Evolutionary conservation across 2,113 vertebrate species (phyloP), one percentile per base, ranked within the genome.

Genomic region (Lepisosteus oculatus): DNA sequence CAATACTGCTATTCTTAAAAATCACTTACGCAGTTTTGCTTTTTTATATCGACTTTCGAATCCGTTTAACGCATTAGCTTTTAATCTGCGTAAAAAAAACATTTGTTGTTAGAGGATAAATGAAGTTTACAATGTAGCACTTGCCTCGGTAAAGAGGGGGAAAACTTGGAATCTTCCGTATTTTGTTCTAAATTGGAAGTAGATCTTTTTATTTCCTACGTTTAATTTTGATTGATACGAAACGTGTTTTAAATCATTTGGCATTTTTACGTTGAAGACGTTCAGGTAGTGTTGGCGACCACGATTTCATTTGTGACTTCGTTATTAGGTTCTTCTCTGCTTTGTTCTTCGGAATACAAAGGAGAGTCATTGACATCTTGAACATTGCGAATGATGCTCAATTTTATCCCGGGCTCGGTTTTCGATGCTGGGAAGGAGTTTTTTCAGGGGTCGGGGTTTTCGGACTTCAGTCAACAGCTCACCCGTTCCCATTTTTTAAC

Each of bases 1-100:
- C 69, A 9, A 14, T 29, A 12, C 42, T 61, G 56, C 13, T 17
- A 62, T 62, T 70, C 57, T 14, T 47, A 62, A 70, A 61, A 69
- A 13, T 15, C 11, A 70, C 61, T 42, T 70, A 70, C 69, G 69
- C 69, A 61, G 43, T 55, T 70, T 12, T 41, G 68, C 29, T 61
- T 61, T 70, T 44, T 70, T 17, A 6, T 11, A 59, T 61, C 4
- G 43, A 70, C 69, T 61, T 70, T 70, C 3, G 4, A 61, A 17
- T n/a, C 45, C 8, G 64, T 17, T 72, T 13, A 65, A 42, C 41
- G 13, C 54, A 55, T 13, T 55, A n/a, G 47, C 15, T 15, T 55
- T 55, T 29, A 29, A 41, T 55, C 14, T 68, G 47, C 47, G 66
- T 55, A 55, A 15, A 51, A 55, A 41, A 54, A 29, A 55, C 17